Conservation (phyloP, 2,888 invertebrate species). For the Aethes cnicana region DNA sequence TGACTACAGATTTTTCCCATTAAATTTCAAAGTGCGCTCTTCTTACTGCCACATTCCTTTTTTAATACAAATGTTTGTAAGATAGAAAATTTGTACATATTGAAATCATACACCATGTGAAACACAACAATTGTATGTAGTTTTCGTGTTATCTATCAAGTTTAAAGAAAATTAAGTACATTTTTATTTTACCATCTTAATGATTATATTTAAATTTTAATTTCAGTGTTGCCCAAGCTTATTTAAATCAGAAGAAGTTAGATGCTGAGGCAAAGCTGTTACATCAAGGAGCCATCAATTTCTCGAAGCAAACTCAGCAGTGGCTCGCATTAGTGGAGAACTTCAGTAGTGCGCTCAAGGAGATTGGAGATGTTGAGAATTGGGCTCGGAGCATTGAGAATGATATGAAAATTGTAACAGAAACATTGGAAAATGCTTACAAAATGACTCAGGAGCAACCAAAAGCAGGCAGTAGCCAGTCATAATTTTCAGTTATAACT, state of each 20-base stretch:
- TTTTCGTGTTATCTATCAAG: too few relatives aligned
- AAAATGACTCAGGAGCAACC: constrained; percentile 84
- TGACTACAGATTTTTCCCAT: too few relatives aligned
- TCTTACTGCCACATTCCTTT: too few relatives aligned
- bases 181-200: background rate
- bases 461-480: constrained; percentile 49
- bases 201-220: background rate
- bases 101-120: too few relatives aligned
- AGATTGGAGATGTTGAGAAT: constrained; percentile 99
- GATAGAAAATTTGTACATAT: too few relatives aligned
- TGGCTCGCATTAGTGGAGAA: constrained; percentile 96
- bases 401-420: constrained; percentile 96
- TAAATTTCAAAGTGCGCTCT: too few relatives aligned
- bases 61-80: too few relatives aligned
- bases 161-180: too few relatives aligned
- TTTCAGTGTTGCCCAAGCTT: constrained; percentile 97
- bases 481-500: constrained; percentile 18
- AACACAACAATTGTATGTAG: too few relatives aligned
- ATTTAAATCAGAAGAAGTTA: constrained; percentile 97
- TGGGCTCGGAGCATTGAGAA: constrained; percentile 98
- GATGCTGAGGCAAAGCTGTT: constrained; percentile 98
- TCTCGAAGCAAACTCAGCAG: constrained; percentile 97
- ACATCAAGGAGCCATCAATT: constrained; percentile 95
- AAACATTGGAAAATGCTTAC: constrained; percentile 96
- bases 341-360: constrained; percentile 94